Evolutionary conservation across 1,140 invertebrate species (phyloP), one percentile per base, ranked within the genome.

Genomic region (Trachelipus rathkii): DNA sequence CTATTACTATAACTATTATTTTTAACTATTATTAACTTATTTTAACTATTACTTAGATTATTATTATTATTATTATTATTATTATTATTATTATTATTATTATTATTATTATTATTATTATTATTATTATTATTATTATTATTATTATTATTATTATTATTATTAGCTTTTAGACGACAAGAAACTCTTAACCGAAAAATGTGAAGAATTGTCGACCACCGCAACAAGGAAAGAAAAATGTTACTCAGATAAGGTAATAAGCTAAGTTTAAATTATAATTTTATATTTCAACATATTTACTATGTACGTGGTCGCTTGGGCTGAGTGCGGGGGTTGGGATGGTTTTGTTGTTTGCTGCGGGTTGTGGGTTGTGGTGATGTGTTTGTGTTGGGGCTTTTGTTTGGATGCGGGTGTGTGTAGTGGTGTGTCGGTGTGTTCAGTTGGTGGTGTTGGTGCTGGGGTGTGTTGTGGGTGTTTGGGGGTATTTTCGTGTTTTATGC

Each of bases 121-220:
- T 15, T 19, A 15, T 60, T 13, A 15, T 13, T 60, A 3, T 15
- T 60, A 60, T 60, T 15, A 60, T 60, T 60, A 15, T 13, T 60
- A 60, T 13, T 15, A 60, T 8, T 60, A 60, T 15, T 3, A 60
- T 60, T 60, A 15, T 60, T 60, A 60, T 60, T 15, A 60, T 60
- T 60, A 13, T 3, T 60, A 60, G 50, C 50, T 60, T 60, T 60
- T 60, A 60, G 50, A 60, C 19, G 50, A 60, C 50, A 60, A 60
- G 19, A 60, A 60, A 60, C 19, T 19, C 19, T 60, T 60, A 19
- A 60, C 50, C 2, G 50, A 60, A 60, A 60, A 60, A 60, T 60
- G 19, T 60, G 50, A 60, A 60, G 11, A 60, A 60, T 15, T 60
- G 11, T 60, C 50, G 4, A 13, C 19, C 8, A 2, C 50, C 8